Percentiles rank a stretch among this genome's conserved stretches.
Conservation (phyloP, 1,140 invertebrate genomes). For the Aphaenogaster floridana region DNA sequence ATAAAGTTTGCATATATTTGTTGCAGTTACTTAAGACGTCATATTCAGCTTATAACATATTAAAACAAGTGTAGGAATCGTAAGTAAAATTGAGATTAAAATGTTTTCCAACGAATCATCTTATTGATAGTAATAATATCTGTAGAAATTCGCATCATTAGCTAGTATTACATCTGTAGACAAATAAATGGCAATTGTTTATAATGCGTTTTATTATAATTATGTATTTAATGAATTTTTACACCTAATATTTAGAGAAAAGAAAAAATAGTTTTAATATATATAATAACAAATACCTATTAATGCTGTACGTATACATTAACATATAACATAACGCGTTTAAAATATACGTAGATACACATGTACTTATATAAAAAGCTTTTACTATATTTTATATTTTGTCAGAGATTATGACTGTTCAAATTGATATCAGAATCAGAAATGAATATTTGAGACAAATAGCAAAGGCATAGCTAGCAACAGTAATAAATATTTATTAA, state of each 20-base stretch:
- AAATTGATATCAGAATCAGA: neutral
- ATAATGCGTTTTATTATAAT: neutral
- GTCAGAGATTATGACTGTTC: neutral
- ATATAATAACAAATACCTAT: neutral
- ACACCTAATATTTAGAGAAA: neutral
- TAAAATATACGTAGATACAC: neutral
- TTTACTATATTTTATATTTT: neutral
- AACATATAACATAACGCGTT: neutral
- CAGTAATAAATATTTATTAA: slow-evolving; percentile 40
- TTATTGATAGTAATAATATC: neutral
- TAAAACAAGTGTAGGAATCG: slow-evolving; percentile 49
- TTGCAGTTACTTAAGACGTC: slow-evolving; percentile 70
- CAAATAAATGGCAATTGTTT: slow-evolving; percentile 11
- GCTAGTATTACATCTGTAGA: neutral
- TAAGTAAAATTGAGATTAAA: neutral
- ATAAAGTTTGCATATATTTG: slow-evolving; percentile 3
- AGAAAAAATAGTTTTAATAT: neutral
- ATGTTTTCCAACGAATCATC: neutral
- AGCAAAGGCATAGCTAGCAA: neutral
- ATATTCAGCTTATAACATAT: slow-evolving; percentile 65
- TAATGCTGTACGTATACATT: neutral
- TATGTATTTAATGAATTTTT: neutral
- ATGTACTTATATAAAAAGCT: neutral
- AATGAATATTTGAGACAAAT: neutral
- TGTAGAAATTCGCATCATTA: neutral